Percentiles rank a stretch among this genome's conserved stretches.
Evolutionary conservation across 1,140 invertebrate genomes (phyloP).

Genomic region (Drosophila mauritiana): DNA sequence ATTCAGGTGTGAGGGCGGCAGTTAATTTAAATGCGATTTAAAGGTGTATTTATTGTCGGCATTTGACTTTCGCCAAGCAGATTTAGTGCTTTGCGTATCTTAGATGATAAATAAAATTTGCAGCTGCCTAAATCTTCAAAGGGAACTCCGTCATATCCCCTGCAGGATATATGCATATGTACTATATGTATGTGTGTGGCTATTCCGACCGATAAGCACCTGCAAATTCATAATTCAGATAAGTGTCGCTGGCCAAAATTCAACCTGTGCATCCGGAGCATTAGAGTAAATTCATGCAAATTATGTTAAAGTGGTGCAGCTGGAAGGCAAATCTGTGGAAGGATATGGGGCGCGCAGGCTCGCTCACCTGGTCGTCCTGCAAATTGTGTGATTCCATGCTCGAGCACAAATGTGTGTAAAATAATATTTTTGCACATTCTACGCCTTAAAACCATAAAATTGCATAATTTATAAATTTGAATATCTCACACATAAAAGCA

Average conservation of each 20-base stretch:
- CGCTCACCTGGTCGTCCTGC: background rate
- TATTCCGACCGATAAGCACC: conserved; percentile 62
- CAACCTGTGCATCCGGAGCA: conserved; percentile 47
- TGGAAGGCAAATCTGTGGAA: conserved; percentile 12
- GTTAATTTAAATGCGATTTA: conserved; percentile 47
- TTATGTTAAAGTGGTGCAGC: conserved; percentile 73
- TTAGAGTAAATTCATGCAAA: conserved; percentile 69
- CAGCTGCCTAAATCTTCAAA: conserved; percentile 61
- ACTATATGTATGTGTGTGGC: background rate
- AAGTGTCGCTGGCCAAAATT: conserved; percentile 52
- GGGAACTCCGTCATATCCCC: background rate
- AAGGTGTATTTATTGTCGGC: conserved; percentile 30
- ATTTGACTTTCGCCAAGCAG: conserved; percentile 30
- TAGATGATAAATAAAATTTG: conserved; percentile 70
- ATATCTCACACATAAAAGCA: conserved; percentile 57
- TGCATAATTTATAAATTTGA: conserved; percentile 81
- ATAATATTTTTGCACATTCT: conserved; percentile 79
- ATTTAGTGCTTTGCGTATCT: conserved; percentile 36
- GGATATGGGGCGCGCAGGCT: background rate
- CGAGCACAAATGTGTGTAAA: conserved; percentile 69
- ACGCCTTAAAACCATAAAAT: conserved; percentile 76
- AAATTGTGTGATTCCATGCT: conserved; percentile 41
- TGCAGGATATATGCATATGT: background rate
- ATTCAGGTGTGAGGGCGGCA: conserved; percentile 28
- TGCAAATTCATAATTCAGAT: conserved; percentile 82